A percentile compares a stretch with the other conserved stretches of the same genome.
Evolutionary conservation across 2,113 vertebrate species (phyloP).

Genomic region (Ageneiosus marmoratus): DNA sequence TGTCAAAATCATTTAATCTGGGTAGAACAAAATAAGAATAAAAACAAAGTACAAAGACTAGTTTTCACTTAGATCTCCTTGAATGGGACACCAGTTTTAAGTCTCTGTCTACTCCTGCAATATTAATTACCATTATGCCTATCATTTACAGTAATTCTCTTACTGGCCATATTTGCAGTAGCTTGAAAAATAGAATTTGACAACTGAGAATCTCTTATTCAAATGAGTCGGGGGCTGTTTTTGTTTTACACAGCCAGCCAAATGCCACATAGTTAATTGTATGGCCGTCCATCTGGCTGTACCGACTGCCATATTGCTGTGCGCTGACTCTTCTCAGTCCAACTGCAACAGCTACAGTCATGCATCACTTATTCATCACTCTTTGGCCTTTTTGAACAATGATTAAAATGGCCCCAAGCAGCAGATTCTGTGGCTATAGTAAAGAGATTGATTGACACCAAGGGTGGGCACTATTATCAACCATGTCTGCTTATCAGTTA

Average conservation of each 20-base stretch:
- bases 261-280: slow-evolving; percentile 24
- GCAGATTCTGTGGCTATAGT: neutral
- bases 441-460: slow-evolving; percentile 4
- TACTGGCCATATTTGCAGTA: slow-evolving; percentile 1
- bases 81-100: neutral
- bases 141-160: slow-evolving; percentile 14
- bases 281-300: slow-evolving; percentile 44
- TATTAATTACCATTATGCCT: neutral
- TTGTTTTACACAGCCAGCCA: slow-evolving; percentile 26
- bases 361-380: slow-evolving; percentile 39
- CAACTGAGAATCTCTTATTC: slow-evolving; percentile 40
- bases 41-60: neutral
- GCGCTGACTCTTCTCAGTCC: slow-evolving; percentile 24
- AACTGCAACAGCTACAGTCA: slow-evolving; percentile 30
- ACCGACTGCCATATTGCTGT: slow-evolving; percentile 35
- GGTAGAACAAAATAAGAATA: neutral
- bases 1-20: neutral
- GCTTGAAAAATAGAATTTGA: slow-evolving; percentile 35
- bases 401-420: slow-evolving; percentile 11
- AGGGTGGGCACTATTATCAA: neutral
- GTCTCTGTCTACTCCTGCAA: neutral
- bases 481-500: slow-evolving; percentile 17
- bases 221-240: slow-evolving; percentile 22
- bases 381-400: neutral
- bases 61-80: neutral